Percentiles rank a stretch among this genome's conserved stretches.
These are phyloP conservation scores for Heterodera carotae DNA, from an alignment of 1,140 invertebrate species.

Conservation along the genomic window DNA sequence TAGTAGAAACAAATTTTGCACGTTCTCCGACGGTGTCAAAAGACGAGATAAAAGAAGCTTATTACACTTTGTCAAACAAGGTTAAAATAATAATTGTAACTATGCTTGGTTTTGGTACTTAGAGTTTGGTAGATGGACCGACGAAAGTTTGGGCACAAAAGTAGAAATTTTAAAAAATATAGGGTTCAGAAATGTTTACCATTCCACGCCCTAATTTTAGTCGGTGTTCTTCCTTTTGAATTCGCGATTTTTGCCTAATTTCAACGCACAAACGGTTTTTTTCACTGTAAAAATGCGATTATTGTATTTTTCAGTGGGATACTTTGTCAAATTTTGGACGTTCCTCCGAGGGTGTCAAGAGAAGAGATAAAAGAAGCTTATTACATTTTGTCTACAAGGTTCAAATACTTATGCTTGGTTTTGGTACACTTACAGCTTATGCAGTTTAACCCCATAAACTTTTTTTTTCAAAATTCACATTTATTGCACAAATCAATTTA, in stretches of 20 bases:
- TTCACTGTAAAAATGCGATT: neutral
- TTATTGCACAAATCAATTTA: no score
- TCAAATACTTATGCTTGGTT: no score
- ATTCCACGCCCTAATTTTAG: neutral
- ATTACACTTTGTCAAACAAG: constrained; percentile 7
- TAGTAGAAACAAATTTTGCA: neutral
- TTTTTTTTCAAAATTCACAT: no score
- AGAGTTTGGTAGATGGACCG: no score
- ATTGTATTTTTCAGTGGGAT: neutral
- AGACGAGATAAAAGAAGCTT: neutral
- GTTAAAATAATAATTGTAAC: no score
- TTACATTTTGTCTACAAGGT: constrained; percentile 7
- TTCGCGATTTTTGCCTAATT: neutral
- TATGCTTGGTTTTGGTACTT: no score
- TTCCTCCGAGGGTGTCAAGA: neutral
- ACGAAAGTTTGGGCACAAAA: no score
- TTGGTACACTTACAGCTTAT: no score
- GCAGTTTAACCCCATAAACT: no score
- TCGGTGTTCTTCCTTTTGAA: neutral
- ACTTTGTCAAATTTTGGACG: neutral
- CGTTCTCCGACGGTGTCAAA: neutral
- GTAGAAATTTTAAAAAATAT: no score
- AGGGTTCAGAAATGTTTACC: no score
- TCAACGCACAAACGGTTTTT: neutral
- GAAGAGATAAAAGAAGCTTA: neutral